These are phyloP conservation scores for Drosophila austrosaltans DNA, from an alignment of 2,888 invertebrate species.

Conservation along the genomic window DNA sequence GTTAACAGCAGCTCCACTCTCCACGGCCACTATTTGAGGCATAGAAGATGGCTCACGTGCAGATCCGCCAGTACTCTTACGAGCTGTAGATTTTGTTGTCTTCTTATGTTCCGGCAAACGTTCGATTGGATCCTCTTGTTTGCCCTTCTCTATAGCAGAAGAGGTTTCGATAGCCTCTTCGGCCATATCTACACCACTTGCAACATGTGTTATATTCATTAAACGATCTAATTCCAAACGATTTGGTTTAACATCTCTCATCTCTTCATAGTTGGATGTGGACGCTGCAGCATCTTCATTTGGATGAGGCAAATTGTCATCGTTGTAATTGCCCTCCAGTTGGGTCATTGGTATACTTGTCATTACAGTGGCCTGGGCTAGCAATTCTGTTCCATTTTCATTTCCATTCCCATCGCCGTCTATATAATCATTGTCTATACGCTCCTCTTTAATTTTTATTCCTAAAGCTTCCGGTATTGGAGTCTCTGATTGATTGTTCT, in stretches of 20 bases:
- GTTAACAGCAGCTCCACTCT: constrained; percentile 56
- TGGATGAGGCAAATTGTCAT: constrained; percentile 2
- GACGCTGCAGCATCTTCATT: neutral
- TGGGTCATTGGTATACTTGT: constrained; percentile 77
- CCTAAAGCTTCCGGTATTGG: constrained; percentile 16
- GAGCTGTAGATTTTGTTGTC: constrained; percentile 43
- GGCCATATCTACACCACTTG: constrained; percentile 71
- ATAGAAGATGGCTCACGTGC: constrained; percentile 26
- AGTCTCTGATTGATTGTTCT: constrained; percentile 6
- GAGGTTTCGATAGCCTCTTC: constrained; percentile 57
- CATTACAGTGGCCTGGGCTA: constrained; percentile 68
- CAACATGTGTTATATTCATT: constrained; percentile 76
- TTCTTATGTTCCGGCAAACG: constrained; percentile 11
- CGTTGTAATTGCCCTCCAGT: constrained; percentile 66
- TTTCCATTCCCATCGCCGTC: constrained; percentile 12
- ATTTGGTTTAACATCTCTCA: constrained; percentile 79
- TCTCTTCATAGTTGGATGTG: neutral
- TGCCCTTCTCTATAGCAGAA: constrained; percentile 13
- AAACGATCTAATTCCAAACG: constrained; percentile 77
- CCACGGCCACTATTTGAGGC: constrained; percentile 68
- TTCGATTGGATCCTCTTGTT: constrained; percentile 4
- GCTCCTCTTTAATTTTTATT: constrained; percentile 75
- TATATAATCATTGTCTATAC: constrained; percentile 46
- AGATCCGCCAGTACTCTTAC: constrained; percentile 58
- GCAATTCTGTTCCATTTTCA: constrained; percentile 18